Evolutionary conservation across 1,140 invertebrate species (phyloP).

Genomic region (Hycleus phaleratus): DNA sequence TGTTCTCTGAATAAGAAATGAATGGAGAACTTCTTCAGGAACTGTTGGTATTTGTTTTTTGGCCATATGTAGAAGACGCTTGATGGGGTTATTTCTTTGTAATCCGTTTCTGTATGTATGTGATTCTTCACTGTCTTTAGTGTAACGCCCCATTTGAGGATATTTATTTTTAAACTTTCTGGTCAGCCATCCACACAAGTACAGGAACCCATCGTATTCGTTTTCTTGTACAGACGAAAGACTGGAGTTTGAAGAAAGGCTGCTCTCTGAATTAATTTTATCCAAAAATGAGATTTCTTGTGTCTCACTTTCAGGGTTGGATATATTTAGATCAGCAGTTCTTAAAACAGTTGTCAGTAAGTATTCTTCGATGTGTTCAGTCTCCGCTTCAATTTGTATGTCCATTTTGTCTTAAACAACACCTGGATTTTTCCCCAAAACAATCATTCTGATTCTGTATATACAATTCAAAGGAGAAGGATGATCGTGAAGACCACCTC

Average conservation of each 20-base stretch:
- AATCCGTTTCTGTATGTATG: neutral
- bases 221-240: neutral
- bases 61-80: too few species aligned
- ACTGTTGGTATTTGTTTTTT: too few species aligned
- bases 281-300: too few species aligned
- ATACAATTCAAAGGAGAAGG: conserved; percentile 8
- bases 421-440: conserved; percentile 10
- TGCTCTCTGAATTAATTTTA: neutral
- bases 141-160: neutral
- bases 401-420: neutral
- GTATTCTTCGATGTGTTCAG: too few species aligned
- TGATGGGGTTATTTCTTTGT: too few species aligned
- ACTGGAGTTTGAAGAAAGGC: neutral
- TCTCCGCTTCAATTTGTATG: too few species aligned
- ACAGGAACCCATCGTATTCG: neutral
- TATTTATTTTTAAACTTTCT: neutral
- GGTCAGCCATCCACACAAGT: neutral
- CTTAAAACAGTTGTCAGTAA: too few species aligned
- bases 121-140: neutral
- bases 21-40: too few species aligned
- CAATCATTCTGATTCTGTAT: conserved; percentile 5
- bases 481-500: conserved; percentile 3
- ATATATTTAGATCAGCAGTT: too few species aligned
- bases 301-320: too few species aligned
- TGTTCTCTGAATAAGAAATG: too few species aligned